Evolutionary conservation across 2,888 invertebrate species (phyloP).

Genomic region (Pammene aurita): DNA sequence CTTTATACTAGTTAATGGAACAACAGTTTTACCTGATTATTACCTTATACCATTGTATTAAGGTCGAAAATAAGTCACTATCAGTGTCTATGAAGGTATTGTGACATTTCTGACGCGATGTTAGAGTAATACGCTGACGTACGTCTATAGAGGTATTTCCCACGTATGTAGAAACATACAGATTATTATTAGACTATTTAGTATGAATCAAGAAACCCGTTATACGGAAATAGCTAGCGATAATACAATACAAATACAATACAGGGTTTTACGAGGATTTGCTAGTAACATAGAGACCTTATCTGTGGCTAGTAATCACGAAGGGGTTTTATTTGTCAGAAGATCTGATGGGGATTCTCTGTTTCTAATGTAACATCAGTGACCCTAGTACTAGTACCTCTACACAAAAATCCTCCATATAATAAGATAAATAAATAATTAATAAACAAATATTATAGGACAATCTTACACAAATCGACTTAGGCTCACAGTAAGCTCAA

Average conservation of each 20-base stretch:
- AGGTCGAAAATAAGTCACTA: too few relatives aligned
- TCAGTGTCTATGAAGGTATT: too few relatives aligned
- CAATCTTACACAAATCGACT: too few relatives aligned
- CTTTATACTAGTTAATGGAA: neutral
- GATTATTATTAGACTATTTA: slow-evolving; percentile 31
- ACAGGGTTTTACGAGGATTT: slow-evolving; percentile 35
- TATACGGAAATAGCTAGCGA: slow-evolving; percentile 22
- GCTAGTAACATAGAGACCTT: neutral
- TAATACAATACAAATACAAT: slow-evolving; percentile 15
- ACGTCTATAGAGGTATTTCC: slow-evolving; percentile 34
- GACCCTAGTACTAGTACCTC: too few relatives aligned
- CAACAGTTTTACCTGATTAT: too few relatives aligned
- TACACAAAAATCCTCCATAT: too few relatives aligned
- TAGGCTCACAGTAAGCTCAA: too few relatives aligned
- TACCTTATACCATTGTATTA: too few relatives aligned
- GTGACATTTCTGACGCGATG: too few relatives aligned
- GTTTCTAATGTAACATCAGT: too few relatives aligned
- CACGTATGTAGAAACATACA: slow-evolving; percentile 22
- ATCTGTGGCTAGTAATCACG: neutral
- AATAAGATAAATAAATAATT: too few relatives aligned
- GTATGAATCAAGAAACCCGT: slow-evolving; percentile 27
- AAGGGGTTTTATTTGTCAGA: slow-evolving; percentile 6
- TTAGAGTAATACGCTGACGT: neutral
- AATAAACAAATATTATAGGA: too few relatives aligned
- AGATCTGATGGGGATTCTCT: neutral